Conservation (phyloP, 1,140 invertebrate genomes). For the Caenorhabditis briggsae region DNA sequence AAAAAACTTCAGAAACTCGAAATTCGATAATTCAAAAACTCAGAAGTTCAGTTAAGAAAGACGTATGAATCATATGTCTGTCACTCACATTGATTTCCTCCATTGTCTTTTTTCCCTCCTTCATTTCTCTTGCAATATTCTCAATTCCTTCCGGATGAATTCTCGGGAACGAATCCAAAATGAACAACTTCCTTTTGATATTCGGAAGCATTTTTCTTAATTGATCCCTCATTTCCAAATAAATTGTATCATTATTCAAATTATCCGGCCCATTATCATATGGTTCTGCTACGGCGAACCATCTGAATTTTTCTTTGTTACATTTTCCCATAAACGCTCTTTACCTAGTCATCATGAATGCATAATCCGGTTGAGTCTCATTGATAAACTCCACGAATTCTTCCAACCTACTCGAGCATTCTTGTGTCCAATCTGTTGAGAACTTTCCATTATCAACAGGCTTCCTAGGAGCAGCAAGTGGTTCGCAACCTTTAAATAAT, state of each 20-base stretch:
- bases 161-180: background rate
- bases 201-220: background rate
- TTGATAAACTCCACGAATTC: background rate
- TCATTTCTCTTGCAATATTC: background rate
- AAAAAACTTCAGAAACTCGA: too few species aligned
- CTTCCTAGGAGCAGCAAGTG: background rate
- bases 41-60: too few species aligned
- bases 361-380: background rate
- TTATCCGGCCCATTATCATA: background rate
- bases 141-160: background rate
- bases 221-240: background rate
- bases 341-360: background rate
- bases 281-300: background rate
- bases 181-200: constrained; percentile 8
- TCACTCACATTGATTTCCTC: background rate
- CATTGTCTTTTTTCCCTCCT: background rate
- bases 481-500: background rate
- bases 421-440: background rate
- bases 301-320: background rate
- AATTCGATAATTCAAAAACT: too few species aligned
- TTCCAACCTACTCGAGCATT: background rate
- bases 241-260: background rate
- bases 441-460: too few species aligned
- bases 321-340: too few species aligned
- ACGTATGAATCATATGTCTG: too few species aligned